These are phyloP conservation scores for Volucella bombylans DNA, from an alignment of 2,888 invertebrate genomes.

Conservation along the genomic window DNA sequence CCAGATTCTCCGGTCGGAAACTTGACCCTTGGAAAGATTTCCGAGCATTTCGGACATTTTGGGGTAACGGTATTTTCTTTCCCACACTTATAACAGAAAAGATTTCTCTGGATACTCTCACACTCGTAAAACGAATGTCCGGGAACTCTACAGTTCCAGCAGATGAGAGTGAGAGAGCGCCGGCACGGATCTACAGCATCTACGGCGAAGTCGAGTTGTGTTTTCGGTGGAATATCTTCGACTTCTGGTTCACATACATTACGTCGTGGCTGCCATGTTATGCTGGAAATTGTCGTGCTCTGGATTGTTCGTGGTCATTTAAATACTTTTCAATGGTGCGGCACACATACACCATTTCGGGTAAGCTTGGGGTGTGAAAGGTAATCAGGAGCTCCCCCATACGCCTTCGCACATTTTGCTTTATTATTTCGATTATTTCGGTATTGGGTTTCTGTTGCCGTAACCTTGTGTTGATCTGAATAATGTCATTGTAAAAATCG, in stretches of 20 bases:
- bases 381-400: slow-evolving; percentile 24
- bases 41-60: background rate
- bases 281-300: too few relatives aligned
- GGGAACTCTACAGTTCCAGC: background rate
- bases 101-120: background rate
- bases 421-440: background rate
- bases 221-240: too few relatives aligned
- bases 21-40: background rate
- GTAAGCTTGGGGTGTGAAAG: slow-evolving; percentile 43
- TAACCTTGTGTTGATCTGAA: background rate
- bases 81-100: slow-evolving; percentile 13
- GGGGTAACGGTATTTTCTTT: slow-evolving; percentile 1
- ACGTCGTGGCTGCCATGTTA: too few relatives aligned
- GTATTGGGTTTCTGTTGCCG: background rate
- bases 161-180: background rate
- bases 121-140: background rate
- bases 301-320: too few relatives aligned
- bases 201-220: too few relatives aligned
- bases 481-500: background rate
- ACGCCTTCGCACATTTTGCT: slow-evolving; percentile 34
- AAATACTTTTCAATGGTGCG: background rate
- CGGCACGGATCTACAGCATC: too few relatives aligned
- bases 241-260: too few relatives aligned
- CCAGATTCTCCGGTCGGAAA: background rate
- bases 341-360: slow-evolving; percentile 19